Base-by-base conservation (phyloP, 1,140 invertebrate species). In the Brachionus manjavacas region DNA sequence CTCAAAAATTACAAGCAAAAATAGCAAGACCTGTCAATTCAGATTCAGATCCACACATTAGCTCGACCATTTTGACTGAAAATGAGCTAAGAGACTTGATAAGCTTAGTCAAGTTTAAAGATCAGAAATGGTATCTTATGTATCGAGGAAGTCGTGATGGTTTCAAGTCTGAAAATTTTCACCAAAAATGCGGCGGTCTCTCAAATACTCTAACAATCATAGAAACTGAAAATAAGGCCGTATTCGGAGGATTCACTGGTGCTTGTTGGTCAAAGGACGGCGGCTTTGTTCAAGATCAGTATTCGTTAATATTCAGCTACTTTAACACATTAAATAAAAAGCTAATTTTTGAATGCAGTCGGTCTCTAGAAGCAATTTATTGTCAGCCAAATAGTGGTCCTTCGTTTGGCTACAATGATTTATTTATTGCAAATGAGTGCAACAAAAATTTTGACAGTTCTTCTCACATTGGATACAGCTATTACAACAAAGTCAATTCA, bases 231-330 rank as follows among this genome's bases (percentile, higher is more conserved):
- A 28, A 74, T 20, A 72, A 68, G 4, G 83, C 70, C 60, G 70
- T 85, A n/a, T 86, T 83, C 74, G 86, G 86, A 28, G 86, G 86
- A 11, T 86, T 85, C 43, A 84, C 83, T 8, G 12, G n/a, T 20
- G 25, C 78, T 6, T 43, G 28, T 23, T 86, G 86, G 86, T 43
- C 55, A 3, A 78, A 52, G 8, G 60, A 14, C 70, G 39, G 31
- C 4, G 43, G 72, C 14, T 85, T 85, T 64, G 35, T 39, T 7
- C 14, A 83, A 11, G 74, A 85, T 64, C 49, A 28, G 3, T 72
- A 81, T 11, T 85, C 86, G 52, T 86, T 86, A 31, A 6, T 86
- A 14, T 86, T 86, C 16, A 74, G 25, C 31, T 68, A 68, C 4
- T 68, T 14, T 31, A 68, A 68, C 31, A n/a, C n/a, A 31, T 14